These are phyloP conservation scores for Tetramorium bicarinatum DNA, from an alignment of 2,888 invertebrate genomes.

Conservation along the genomic window DNA sequence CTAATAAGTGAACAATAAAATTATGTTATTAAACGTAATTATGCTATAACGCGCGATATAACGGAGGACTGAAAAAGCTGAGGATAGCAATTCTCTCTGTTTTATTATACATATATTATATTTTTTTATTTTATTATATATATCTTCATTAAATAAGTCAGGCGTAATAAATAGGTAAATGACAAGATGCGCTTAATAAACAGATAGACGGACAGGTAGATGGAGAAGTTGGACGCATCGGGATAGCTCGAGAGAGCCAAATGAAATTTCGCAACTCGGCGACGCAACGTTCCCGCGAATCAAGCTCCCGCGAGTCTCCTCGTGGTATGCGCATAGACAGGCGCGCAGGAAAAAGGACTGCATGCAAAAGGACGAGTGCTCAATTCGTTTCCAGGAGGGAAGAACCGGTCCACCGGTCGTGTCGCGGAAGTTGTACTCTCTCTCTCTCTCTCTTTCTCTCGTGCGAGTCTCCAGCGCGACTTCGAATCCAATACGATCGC, in stretches of 20 bases:
- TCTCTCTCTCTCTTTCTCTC: constrained; percentile 18
- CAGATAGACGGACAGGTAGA: constrained; percentile 8
- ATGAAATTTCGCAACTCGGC: constrained; percentile 34
- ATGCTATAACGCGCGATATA: not conserved
- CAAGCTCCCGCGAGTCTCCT: constrained; percentile 16
- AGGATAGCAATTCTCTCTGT: not conserved
- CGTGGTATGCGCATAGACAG: constrained; percentile 34
- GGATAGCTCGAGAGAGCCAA: constrained; percentile 14
- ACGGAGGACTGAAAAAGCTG: not conserved
- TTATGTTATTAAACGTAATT: not conserved
- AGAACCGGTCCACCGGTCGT: constrained; percentile 72
- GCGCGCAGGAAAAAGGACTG: constrained; percentile 43
- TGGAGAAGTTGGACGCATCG: constrained; percentile 9
- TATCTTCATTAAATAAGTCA: not conserved
- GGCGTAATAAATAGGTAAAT: not conserved
- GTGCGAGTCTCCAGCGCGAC: constrained; percentile 55
- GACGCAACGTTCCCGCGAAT: constrained; percentile 35
- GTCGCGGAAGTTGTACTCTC: constrained; percentile 70
- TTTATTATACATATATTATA: not conserved
- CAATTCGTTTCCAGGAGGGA: constrained; percentile 71
- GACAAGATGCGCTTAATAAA: not conserved
- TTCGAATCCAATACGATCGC: constrained; percentile 61
- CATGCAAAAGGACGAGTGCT: constrained; percentile 68
- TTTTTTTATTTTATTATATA: not conserved
- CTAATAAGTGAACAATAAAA: not conserved